Conservation (phyloP, 2,113 vertebrate genomes). For the Amphiprion percula region DNA sequence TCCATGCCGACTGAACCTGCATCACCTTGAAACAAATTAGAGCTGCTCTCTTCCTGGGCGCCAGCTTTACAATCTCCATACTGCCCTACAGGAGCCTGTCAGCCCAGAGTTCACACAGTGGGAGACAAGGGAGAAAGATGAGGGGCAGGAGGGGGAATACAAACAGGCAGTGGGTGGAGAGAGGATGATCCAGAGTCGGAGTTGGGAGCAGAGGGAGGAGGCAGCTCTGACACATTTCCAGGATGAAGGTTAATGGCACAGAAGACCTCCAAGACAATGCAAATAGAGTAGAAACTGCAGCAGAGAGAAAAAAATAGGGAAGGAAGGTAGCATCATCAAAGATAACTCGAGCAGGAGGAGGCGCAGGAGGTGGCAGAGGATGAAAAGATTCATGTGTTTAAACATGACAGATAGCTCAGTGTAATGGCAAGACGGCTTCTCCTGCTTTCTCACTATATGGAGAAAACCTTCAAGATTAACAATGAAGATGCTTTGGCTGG, state of each 20-base stretch:
- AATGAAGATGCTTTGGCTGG: background rate
- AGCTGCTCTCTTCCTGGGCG: slow-evolving; percentile 53
- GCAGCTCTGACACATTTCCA: slow-evolving; percentile 53
- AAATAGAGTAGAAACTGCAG: slow-evolving; percentile 45
- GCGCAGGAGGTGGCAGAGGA: slow-evolving; percentile 4
- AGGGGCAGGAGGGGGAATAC: slow-evolving; percentile 41
- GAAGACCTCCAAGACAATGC: slow-evolving; percentile 64
- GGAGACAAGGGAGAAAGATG: slow-evolving; percentile 49
- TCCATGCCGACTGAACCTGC: slow-evolving; percentile 41
- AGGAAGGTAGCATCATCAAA: slow-evolving; percentile 11
- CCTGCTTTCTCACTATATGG: background rate
- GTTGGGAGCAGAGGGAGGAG: slow-evolving; percentile 34
- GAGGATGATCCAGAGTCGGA: slow-evolving; percentile 56
- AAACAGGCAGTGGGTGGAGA: slow-evolving; percentile 54
- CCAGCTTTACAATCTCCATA: slow-evolving; percentile 49
- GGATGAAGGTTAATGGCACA: slow-evolving; percentile 71
- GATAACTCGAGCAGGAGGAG: slow-evolving; percentile 20
- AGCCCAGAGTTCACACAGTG: slow-evolving; percentile 63
- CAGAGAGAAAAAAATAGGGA: background rate
- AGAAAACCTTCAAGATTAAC: background rate
- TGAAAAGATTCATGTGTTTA: background rate
- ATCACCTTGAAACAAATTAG: slow-evolving; percentile 81
- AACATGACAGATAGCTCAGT: background rate
- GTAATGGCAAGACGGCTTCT: background rate
- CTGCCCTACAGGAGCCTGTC: slow-evolving; percentile 66